Evolutionary conservation across 2,888 invertebrate species (phyloP).

Genomic region (Anagyrus pseudococci): DNA sequence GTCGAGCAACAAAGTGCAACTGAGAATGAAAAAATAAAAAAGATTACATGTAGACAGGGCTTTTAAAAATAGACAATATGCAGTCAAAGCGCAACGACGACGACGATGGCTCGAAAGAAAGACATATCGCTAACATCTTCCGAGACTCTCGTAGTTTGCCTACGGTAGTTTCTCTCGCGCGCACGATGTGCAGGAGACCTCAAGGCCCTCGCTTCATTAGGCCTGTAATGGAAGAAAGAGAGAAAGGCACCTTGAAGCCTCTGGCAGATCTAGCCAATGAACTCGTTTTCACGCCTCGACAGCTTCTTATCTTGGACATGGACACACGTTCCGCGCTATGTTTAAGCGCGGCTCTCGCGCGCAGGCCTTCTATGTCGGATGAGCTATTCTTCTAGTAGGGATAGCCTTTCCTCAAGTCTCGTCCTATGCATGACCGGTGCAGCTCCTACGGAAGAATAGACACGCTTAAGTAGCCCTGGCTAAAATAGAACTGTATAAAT

Average conservation of each 20-base stretch:
- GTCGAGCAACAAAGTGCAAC: no score
- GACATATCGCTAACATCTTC: conserved; percentile 37
- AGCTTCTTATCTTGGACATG: conserved; percentile 24
- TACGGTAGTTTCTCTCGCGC: not conserved
- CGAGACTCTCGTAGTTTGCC: conserved; percentile 2
- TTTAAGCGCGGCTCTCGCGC: conserved; percentile 24
- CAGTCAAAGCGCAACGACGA: not conserved
- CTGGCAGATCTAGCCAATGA: conserved; percentile 55
- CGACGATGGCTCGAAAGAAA: conserved; percentile 16
- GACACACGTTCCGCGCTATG: conserved; percentile 30
- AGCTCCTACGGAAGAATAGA: conserved; percentile 31
- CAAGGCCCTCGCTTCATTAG: conserved; percentile 52
- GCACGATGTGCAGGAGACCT: conserved; percentile 49
- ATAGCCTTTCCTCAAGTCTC: conserved; percentile 39
- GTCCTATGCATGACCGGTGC: conserved; percentile 31
- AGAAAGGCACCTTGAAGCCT: conserved; percentile 50
- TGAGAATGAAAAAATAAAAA: no score
- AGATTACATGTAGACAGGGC: not conserved
- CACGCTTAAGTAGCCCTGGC: conserved; percentile 18
- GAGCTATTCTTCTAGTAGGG: conserved; percentile 6
- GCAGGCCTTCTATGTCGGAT: not conserved
- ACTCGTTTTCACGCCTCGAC: conserved; percentile 55
- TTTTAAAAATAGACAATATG: not conserved
- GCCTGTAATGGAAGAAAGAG: conserved; percentile 46
- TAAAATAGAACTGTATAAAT: not conserved